phyloP scores from a whole-genome alignment of 2,797 vertebrate species.

The Sebastolobus altivelis region DNA sequence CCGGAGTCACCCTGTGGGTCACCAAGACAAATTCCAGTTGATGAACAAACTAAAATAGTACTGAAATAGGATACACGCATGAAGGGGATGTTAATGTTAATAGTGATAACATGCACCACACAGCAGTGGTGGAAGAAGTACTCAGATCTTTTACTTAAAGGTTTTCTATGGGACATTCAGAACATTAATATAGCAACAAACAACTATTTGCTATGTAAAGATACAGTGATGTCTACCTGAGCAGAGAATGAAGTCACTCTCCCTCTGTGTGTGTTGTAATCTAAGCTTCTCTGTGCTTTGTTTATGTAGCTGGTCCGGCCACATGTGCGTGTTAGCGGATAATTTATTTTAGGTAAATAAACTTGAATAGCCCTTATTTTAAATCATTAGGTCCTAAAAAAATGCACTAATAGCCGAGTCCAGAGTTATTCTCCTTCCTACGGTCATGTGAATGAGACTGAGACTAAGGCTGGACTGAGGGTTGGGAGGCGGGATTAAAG shows the following conservation, averaged over 20 bases:
- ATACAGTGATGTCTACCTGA: background rate
- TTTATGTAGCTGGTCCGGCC: no score
- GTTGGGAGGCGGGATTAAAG: no score
- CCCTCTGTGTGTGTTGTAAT: background rate
- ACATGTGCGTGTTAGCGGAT: no score
- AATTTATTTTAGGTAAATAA: no score
- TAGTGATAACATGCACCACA: background rate
- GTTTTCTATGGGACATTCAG: background rate
- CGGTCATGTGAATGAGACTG: no score
- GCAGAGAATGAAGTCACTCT: background rate
- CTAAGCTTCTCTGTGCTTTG: background rate
- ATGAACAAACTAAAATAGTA: background rate
- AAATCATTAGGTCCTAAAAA: no score
- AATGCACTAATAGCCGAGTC: no score
- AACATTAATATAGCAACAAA: background rate
- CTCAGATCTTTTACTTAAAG: background rate
- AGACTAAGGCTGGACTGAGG: no score
- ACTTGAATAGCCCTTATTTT: no score
- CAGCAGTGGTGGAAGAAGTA: background rate
- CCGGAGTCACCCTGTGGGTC: slow-evolving; percentile 84
- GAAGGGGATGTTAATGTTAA: background rate
- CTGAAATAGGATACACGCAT: background rate
- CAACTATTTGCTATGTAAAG: background rate
- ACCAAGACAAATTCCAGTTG: slow-evolving; percentile 1
- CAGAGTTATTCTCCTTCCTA: no score